Evolutionary conservation across 2,888 invertebrate genomes (phyloP), one percentile per base, ranked within the genome.

Genomic region (Synanthedon tipuliformis): DNA sequence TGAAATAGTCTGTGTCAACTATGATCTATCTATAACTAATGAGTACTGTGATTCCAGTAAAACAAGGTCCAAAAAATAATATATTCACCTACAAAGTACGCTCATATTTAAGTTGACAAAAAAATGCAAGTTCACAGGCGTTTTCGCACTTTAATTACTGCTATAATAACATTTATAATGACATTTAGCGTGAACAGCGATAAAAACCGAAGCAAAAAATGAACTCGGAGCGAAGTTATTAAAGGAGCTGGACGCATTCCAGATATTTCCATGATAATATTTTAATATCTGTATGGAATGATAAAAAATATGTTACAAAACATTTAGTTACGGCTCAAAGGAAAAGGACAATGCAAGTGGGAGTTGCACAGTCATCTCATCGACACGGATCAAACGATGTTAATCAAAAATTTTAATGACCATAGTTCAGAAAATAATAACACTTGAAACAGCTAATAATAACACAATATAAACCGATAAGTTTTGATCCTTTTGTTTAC

Each of bases 381-480:
- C 86, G 86, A 82, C 79, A 83, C 80, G 85, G 81, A 81, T 83
- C 82, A 79, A 82, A 84, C 77, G 84, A 78, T 71, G 83, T 83
- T 87, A 86, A 86, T 87, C 86, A 87, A 83, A 84, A 85, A 85
- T 86, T 87, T 87, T 87, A 87, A 87, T 87, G 85, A 86, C 84
- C 84, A 85, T 83, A 84, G 81, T 79, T 83, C 83, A 78, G 79
- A 86, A 86, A 84, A 86, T 86, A 87, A 86, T 86, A 86, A 84
- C 81, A 77, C 85, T 75, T 75, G 79, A 34, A 73, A 72, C 69
- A 61, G 71, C 81, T 78, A 75, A 75, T 73, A 69, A 51, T 51
- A 41, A 15, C 13, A 49, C 57, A 59, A 68, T 60, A 18, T 50
- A 48, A 61, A 53, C 34, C 16, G 7, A 56, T 13, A 23, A 49